Base-by-base conservation (phyloP, 2,113 vertebrate genomes). In the Nothobranchius furzeri region DNA sequence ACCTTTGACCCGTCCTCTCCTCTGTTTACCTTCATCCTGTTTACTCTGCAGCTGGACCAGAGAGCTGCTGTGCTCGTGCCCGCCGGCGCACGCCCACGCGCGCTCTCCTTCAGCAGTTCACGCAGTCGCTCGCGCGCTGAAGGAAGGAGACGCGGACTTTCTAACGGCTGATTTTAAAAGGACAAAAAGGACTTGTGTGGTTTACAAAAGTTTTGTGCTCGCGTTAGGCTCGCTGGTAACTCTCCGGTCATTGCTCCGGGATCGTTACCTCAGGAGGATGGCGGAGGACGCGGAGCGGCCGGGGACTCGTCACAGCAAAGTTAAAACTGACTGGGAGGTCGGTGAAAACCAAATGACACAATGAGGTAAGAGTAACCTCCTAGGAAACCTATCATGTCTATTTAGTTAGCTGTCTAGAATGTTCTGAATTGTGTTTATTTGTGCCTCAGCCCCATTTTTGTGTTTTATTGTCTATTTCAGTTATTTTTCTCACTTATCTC, bases 1-100 rank as follows among this genome's bases (percentile, higher is more conserved):
- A 57, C 60, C 72, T 75, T 62, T 68, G 72, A 62, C 64, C 57
- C 43, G 9, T 52, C 73, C 24, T 49, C 45, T 52, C 49, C 49
- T 61, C 57, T 76, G 60, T 79, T 76, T 76, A 75, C 65, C 37
- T 74, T 68, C 12, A 37, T 52, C 51, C 14, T 80, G 55, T 83
- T 81, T 85, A 59, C 76, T 56, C 63, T 36, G 52, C 43, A 4
- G 72, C 42, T 4, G 64, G 64, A 59, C 62, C 60, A 12, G 13
- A 6, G 60, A 52, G 54, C 48, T 30, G 59, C 47, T 61, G 15
- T 30, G 37, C 65, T 17, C 45, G 2, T 2, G 6, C 25, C 1
- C 55, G 67, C 20, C 2, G 7, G 53, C 37, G 62, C 81, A 40
- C 78, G 45, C 66, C 59, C 68, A 17, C 55, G 40, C 53, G 9